phyloP scores from a whole-genome alignment of 2,113 vertebrate species.

The Dicaeum eximium region DNA sequence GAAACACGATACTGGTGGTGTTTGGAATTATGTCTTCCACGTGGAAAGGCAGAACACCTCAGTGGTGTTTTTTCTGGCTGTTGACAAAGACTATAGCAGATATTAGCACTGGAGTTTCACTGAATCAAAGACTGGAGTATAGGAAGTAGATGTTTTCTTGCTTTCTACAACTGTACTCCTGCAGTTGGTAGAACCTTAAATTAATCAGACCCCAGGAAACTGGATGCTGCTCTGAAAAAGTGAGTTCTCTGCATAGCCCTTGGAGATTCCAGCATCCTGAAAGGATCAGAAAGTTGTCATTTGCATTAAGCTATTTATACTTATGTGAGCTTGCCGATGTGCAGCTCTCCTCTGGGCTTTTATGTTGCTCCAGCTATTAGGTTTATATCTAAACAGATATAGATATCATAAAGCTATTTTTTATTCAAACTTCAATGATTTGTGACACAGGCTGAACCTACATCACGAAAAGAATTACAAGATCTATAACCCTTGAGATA shows the following conservation, averaged over 20 bases:
- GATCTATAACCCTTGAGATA: neutral
- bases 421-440: neutral
- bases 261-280: neutral
- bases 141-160: neutral
- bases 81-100: neutral
- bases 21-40: neutral
- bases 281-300: neutral
- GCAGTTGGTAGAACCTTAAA: neutral
- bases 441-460: neutral
- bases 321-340: neutral
- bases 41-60: neutral
- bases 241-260: neutral
- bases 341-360: neutral
- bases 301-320: neutral
- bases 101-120: neutral
- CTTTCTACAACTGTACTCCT: neutral
- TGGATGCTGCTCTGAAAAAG: neutral
- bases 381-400: neutral
- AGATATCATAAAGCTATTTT: neutral
- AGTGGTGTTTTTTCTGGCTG: neutral
- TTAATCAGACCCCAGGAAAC: neutral
- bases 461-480: neutral
- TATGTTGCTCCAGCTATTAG: neutral
- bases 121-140: neutral
- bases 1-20: neutral